Evolutionary conservation across 2,797 vertebrate genomes (phyloP).

Genomic region (Mormyrus proboscirostris): DNA sequence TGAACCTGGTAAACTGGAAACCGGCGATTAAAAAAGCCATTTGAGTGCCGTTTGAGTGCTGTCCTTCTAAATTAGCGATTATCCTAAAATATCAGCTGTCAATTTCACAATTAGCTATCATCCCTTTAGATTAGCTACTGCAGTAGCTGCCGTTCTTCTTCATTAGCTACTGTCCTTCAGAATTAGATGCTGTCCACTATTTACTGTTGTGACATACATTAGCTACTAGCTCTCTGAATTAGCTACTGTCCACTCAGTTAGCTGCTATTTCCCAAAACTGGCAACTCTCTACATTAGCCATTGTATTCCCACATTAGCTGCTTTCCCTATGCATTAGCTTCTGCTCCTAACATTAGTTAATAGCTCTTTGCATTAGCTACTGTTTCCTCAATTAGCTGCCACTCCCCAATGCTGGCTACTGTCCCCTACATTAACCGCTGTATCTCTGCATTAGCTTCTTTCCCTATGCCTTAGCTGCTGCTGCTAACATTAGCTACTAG

Average conservation of each 20-base stretch:
- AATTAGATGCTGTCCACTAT: background rate
- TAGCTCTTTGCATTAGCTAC: background rate
- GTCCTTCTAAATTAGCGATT: background rate
- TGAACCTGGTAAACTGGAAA: background rate
- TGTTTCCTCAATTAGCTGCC: background rate
- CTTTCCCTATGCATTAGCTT: background rate
- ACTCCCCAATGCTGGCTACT: background rate
- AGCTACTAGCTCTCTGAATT: background rate
- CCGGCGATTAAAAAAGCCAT: background rate
- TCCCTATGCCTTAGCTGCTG: background rate
- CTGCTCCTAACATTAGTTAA: background rate
- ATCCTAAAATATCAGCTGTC: background rate
- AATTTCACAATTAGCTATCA: background rate
- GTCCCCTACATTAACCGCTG: background rate
- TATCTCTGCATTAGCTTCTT: background rate
- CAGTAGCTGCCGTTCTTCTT: background rate
- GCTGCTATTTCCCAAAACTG: background rate
- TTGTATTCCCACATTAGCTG: background rate
- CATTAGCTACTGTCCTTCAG: background rate
- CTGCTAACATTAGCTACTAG: slow-evolving; percentile 2
- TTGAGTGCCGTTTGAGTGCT: background rate
- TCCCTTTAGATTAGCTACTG: background rate
- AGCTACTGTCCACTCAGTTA: background rate
- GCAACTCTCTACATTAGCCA: background rate
- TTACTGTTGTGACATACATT: background rate